These are phyloP conservation scores for Drosophila virilis DNA, from an alignment of 1,140 invertebrate genomes.

Conservation along the genomic window DNA sequence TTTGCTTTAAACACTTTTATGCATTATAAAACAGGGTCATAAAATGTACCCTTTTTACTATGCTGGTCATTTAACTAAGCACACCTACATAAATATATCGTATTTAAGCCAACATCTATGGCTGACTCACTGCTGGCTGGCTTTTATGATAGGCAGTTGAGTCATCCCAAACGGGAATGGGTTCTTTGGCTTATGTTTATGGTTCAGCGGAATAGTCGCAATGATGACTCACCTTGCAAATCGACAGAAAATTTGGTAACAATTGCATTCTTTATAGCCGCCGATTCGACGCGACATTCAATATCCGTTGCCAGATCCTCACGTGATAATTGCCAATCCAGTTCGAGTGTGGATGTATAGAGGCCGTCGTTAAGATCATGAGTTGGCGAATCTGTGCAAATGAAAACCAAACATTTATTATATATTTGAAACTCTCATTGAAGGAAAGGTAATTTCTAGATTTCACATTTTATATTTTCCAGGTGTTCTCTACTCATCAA, in stretches of 20 bases:
- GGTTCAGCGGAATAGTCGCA: neutral
- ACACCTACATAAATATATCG: slow-evolving; percentile 37
- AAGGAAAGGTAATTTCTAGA: neutral
- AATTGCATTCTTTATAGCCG: slow-evolving; percentile 86
- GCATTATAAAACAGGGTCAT: slow-evolving; percentile 53
- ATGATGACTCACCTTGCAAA: slow-evolving; percentile 88
- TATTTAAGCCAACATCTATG: slow-evolving; percentile 29
- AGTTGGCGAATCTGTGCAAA: slow-evolving; percentile 66
- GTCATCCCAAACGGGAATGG: slow-evolving; percentile 10
- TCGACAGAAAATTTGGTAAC: slow-evolving; percentile 88
- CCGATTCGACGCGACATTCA: slow-evolving; percentile 91
- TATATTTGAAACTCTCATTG: neutral
- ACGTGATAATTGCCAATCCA: slow-evolving; percentile 89
- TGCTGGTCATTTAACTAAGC: slow-evolving; percentile 42
- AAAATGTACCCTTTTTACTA: slow-evolving; percentile 38
- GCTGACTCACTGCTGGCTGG: slow-evolving; percentile 12
- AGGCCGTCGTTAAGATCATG: slow-evolving; percentile 86
- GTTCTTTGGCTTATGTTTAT: slow-evolving; percentile 8
- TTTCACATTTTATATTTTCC: slow-evolving; percentile 11
- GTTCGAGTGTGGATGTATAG: slow-evolving; percentile 87
- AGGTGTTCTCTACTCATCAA: slow-evolving; percentile 13
- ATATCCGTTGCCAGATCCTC: slow-evolving; percentile 91
- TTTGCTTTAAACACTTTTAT: slow-evolving; percentile 17
- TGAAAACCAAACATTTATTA: slow-evolving; percentile 4
- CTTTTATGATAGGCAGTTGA: slow-evolving; percentile 20